Base-by-base conservation (phyloP, 1,140 invertebrate genomes). In the Hyphantria cunea region DNA sequence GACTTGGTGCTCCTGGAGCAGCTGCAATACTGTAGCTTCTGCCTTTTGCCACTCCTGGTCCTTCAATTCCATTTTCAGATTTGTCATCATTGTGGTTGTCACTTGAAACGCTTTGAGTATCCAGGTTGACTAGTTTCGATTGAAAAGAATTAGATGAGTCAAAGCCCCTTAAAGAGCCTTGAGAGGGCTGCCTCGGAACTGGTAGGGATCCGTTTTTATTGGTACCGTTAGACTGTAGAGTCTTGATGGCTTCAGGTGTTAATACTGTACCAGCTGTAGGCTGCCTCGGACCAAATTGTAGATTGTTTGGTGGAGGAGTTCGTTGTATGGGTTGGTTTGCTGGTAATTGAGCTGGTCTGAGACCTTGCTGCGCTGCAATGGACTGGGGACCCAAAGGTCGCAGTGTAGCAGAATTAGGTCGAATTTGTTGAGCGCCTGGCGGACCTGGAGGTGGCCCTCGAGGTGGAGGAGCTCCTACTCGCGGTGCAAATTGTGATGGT, bases 21-120 rank as follows among this genome's bases (percentile, higher is more conserved):
- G 89, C 91, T 49, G 90, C 84, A 71, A 92, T 91, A 58, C 91
- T 92, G 59, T 74, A 92, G 64, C 91, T 92, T 76, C 91, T 84
- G 15, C 82, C 87, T 78, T 92, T 92, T 25, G 78, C 64, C 53
- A 75, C 65, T 59, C 80, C 79, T 13, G 83, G 70, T 42, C 79
- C 72, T 54, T 87, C 86, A 68, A 75, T 72, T 49, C 68, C 79
- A 72, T 76, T 79, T 60, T 89, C 86, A 12, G 69, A 41, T 58
- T 83, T 86, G 53, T 55, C 73, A 47, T 63, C 64, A 70, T 79
- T 80, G 71, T 80, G 80, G 39, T 67, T 80, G 37, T 82, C 81
- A 82, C 80, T 77, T 15, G 66, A 55, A 45, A 63, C 56, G 17
- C 37, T 82, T 86, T 80, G 84, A 73, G 82, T 84, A 62, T 91